Evolutionary conservation across 2,888 invertebrate genomes (phyloP), one percentile per base, ranked within the genome.

Genomic region (Scaeva pyrastri): DNA sequence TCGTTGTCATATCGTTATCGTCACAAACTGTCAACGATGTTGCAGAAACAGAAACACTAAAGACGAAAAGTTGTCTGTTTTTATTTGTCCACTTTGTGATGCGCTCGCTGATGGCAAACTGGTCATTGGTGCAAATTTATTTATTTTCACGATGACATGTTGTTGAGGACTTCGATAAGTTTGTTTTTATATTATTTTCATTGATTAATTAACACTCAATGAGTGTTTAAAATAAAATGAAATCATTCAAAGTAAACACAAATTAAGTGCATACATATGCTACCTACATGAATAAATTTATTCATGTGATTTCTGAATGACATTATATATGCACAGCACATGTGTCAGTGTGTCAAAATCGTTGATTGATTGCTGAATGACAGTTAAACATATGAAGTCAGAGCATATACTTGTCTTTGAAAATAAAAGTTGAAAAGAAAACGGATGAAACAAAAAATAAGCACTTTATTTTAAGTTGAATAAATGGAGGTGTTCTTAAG

Each of bases 141-240:
- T 66, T 66, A 50, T 26, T 43, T 64, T 45, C 45, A 45, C 64
- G 48, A 50, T 50, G 48, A 36, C 66, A 62, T 31, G 16, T 66
- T 66, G 36, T 66, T 66, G 36, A 7, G 36, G 31, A 31, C 31
- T 68, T 68, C 12, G 21, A 52, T 45, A 48, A 52, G 7, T 12
- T 23, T 68, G 21, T 21, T 55, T 45, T 14, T 14, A 12, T 62
- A 55, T 58, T 60, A 21, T 41, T 75, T 78, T 74, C 73, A 64
- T 71, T 83, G 55, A 74, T 74, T 78, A 79, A 83, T 83, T 78
- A 75, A 79, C 79, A 36, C 62, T 78, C 68, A 71, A 75, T 71
- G 79, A 64, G 58, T 71, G 66, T 62, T 77, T 41, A 21, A 81
- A 76, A 41, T 71, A 62, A 73, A 72, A 56, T 19, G 10, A 16